A percentile compares a stretch with the other conserved stretches of the same genome.
phyloP scores from a whole-genome alignment of 2,888 invertebrate genomes.

The Orchesella flavescens region DNA sequence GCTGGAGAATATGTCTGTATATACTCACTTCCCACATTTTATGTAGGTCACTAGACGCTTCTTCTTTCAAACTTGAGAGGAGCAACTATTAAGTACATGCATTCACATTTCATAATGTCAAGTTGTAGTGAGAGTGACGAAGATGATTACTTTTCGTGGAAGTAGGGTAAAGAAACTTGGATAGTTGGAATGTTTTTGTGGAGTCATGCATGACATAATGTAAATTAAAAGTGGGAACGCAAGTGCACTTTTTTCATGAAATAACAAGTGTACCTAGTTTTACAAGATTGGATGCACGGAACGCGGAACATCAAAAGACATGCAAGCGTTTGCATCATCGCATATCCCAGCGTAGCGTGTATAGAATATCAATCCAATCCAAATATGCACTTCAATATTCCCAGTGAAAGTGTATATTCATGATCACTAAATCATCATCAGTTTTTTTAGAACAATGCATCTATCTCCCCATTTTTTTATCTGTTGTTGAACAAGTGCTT shows the following conservation, averaged over 20 bases:
- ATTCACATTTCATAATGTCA: no score
- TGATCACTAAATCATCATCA: neutral
- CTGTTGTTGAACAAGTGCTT: neutral
- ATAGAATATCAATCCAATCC: no score
- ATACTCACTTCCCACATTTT: constrained; percentile 4
- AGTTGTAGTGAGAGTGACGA: neutral
- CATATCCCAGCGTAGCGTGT: no score
- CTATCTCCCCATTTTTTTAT: neutral
- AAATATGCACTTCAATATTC: no score
- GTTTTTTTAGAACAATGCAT: constrained; percentile 4
- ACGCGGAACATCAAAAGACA: neutral
- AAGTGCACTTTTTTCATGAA: constrained; percentile 3
- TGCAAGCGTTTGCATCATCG: no score
- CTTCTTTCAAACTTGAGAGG: no score
- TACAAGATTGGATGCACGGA: neutral
- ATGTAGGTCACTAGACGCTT: constrained; percentile 28
- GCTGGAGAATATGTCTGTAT: constrained; percentile 1
- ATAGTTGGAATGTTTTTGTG: constrained; percentile 28
- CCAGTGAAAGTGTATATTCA: neutral
- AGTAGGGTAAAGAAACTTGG: constrained; percentile 9
- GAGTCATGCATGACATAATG: constrained; percentile 41
- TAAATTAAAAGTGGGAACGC: constrained; percentile 24
- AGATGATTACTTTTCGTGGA: constrained; percentile 11
- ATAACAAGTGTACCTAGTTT: neutral
- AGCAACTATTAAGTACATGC: no score